Evolutionary conservation across 2,113 vertebrate genomes (phyloP), one percentile per base, ranked within the genome.

Genomic region (Stictonetta naevosa): DNA sequence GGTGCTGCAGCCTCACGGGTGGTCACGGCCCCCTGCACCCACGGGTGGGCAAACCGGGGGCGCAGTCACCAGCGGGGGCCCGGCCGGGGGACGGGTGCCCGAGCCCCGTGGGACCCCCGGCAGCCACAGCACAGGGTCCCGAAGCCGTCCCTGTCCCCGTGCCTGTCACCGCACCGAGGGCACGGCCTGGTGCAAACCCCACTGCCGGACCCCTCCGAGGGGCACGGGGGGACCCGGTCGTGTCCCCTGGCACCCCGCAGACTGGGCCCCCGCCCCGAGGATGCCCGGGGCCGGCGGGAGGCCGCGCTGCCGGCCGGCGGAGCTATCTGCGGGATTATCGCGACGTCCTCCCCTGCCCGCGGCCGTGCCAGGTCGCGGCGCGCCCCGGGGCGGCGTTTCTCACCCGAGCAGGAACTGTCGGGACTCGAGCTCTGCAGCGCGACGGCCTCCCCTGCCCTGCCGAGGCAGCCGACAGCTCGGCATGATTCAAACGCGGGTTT

Each of bases 351-450:
- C 89, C 66, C 28, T 36, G 86, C 77, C 68, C 73, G 28, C 36
- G 6, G 89, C 87, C 9, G 44, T 79, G 56, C 73, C 92, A 22
- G 84, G 66, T 58, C 23, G 3, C 21, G 36, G 14, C 10, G 59
- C 67, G 94, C 86, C 93, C 90, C 21, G 4, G 58, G 93, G 93
- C 60, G 17, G 34, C 79, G 21, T 94, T 95, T 92, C 93, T 95
- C 74, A 33, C 42, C 48, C 14, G 48, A 40, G 58, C 17, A 6
- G 69, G 38, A 90, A 82, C 84, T 75, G 91, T 83, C 64, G 71
- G 76, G 76, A 77, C 85, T 83, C 63, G 66, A 91, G 25, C 95
- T 88, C 75, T 75, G 40, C 72, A 31, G 34, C 36, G 21, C 71
- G 75, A 82, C 52, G 22, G 63, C 63, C 77, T 77, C 64, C 56